These are phyloP conservation scores for Eurosta solidaginis DNA, from an alignment of 1,140 invertebrate species.

Conservation along the genomic window DNA sequence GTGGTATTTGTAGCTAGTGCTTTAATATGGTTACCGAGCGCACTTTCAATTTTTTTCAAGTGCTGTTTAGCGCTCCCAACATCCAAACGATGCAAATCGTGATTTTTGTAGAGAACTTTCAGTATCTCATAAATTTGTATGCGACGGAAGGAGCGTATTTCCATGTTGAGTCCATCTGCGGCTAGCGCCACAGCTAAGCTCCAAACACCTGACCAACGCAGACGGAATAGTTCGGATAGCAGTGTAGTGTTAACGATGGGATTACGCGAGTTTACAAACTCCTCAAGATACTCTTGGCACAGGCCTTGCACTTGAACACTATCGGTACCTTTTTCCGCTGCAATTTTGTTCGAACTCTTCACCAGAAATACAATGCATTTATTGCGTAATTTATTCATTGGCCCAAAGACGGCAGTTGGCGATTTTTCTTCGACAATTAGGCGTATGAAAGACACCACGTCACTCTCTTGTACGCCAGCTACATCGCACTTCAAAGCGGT, in stretches of 20 bases:
- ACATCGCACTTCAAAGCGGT: constrained; percentile 64
- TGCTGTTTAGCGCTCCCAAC: constrained; percentile 19
- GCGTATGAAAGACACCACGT: constrained; percentile 64
- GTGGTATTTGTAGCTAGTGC: neutral
- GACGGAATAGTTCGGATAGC: constrained; percentile 36
- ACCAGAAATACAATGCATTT: constrained; percentile 37
- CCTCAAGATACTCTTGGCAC: constrained; percentile 32
- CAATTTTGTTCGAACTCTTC: constrained; percentile 26
- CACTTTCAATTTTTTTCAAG: constrained; percentile 34
- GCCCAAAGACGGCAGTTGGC: constrained; percentile 28
- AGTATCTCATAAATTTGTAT: constrained; percentile 65
- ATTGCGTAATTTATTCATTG: constrained; percentile 37
- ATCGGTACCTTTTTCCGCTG: neutral
- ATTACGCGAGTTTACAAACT: constrained; percentile 39
- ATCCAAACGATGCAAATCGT: constrained; percentile 34
- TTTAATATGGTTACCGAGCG: constrained; percentile 22
- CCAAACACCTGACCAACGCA: constrained; percentile 36
- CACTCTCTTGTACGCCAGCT: constrained; percentile 60
- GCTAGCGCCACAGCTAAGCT: constrained; percentile 31
- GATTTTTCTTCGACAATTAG: constrained; percentile 37
- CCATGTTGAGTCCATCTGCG: constrained; percentile 54
- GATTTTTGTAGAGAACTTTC: constrained; percentile 63
- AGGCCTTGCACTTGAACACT: constrained; percentile 25
- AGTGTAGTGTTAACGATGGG: constrained; percentile 36
- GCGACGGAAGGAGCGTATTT: constrained; percentile 63